A percentile compares a stretch with the other conserved stretches of the same genome.
phyloP scores from a whole-genome alignment of 2,113 vertebrate species.

The Epinephelus fuscoguttatus region DNA sequence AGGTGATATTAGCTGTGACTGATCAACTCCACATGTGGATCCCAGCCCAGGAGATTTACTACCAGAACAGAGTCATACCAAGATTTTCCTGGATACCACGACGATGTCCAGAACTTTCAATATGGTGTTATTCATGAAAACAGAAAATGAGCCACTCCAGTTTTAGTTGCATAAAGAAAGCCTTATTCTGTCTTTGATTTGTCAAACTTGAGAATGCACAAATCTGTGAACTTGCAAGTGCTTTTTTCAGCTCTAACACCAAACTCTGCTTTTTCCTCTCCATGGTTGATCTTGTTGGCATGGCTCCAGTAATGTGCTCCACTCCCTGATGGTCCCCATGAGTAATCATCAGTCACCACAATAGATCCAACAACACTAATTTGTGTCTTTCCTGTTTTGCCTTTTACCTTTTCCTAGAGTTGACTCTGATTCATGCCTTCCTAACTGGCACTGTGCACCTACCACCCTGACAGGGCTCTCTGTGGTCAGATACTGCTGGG shows the following conservation, averaged over 20 bases:
- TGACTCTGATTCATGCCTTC: slow-evolving; percentile 65
- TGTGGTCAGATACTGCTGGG: slow-evolving; percentile 26
- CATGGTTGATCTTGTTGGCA: slow-evolving; percentile 37
- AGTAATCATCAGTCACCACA: slow-evolving; percentile 69
- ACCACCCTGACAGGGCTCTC: slow-evolving; percentile 42
- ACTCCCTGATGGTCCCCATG: slow-evolving; percentile 47
- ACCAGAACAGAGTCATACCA: slow-evolving; percentile 49
- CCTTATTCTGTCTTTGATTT: not conserved
- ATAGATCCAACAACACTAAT: slow-evolving; percentile 63
- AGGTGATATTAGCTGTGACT: slow-evolving; percentile 80
- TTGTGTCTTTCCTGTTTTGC: slow-evolving; percentile 74
- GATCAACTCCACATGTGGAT: slow-evolving; percentile 76
- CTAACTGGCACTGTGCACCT: slow-evolving; percentile 45
- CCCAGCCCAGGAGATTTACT: slow-evolving; percentile 57
- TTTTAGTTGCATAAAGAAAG: not conserved
- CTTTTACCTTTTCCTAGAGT: slow-evolving; percentile 48
- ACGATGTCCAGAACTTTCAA: slow-evolving; percentile 17
- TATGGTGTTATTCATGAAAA: not conserved
- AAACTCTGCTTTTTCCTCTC: slow-evolving; percentile 25
- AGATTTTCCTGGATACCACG: slow-evolving; percentile 22
- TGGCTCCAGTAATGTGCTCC: slow-evolving; percentile 49
- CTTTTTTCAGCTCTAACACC: slow-evolving; percentile 2
- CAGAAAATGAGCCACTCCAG: not conserved
- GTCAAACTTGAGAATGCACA: not conserved
- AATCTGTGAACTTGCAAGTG: not conserved